phyloP scores from a whole-genome alignment of 2,888 invertebrate species.

The Monopis laevigella region DNA sequence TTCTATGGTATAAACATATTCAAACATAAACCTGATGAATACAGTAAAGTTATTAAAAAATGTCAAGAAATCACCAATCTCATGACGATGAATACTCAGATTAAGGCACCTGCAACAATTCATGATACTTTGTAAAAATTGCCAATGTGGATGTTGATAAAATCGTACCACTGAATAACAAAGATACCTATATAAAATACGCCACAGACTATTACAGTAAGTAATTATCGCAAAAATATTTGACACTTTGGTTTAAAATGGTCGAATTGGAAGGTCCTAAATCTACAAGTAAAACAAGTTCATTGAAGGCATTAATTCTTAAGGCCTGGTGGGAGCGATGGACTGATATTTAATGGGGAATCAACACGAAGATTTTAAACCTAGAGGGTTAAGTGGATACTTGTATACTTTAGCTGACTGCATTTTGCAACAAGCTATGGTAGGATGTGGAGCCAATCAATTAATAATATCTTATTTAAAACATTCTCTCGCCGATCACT shows the following conservation, averaged over 20 bases:
- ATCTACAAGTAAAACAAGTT: slow-evolving; percentile 85
- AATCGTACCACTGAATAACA: slow-evolving; percentile 62
- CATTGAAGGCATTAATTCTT: slow-evolving; percentile 79
- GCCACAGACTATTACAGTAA: no score
- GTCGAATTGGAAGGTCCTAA: slow-evolving; percentile 76
- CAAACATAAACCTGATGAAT: slow-evolving; percentile 81
- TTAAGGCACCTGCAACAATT: slow-evolving; percentile 64
- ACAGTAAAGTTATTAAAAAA: slow-evolving; percentile 74
- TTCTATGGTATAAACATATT: slow-evolving; percentile 76
- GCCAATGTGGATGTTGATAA: slow-evolving; percentile 70
- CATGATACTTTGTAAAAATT: slow-evolving; percentile 70
- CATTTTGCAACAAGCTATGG: slow-evolving; percentile 91
- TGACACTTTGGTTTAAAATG: no score
- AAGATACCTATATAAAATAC: no score
- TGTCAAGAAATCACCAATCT: slow-evolving; percentile 76
- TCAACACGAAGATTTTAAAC: slow-evolving; percentile 91
- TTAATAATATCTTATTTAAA: slow-evolving; percentile 91
- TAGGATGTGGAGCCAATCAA: slow-evolving; percentile 92
- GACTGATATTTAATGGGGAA: slow-evolving; percentile 96
- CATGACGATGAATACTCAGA: slow-evolving; percentile 66
- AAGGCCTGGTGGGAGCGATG: slow-evolving; percentile 95
- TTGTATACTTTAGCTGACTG: slow-evolving; percentile 93
- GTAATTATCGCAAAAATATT: no score
- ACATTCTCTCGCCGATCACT: slow-evolving; percentile 89
- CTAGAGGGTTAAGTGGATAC: slow-evolving; percentile 92